Evolutionary conservation across 2,113 vertebrate genomes (phyloP), one percentile per base, ranked within the genome.

Genomic region (Podarcis raffonei): DNA sequence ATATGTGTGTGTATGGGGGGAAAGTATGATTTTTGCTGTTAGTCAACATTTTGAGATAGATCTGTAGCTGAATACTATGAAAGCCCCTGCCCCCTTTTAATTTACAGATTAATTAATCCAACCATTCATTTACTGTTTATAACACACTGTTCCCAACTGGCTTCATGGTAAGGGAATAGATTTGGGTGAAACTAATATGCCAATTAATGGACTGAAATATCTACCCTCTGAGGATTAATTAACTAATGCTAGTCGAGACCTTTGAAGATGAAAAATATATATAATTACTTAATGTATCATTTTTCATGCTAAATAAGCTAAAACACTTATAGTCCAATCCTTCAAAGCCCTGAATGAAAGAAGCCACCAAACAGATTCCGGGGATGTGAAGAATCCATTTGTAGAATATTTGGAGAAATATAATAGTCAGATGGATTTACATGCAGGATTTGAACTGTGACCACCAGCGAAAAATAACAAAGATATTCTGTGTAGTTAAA

Each of bases 201-300:
- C 83, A 89, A 85, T 85, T 89, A 89, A 89, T 89, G 83, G 83
- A 35, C 74, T 84, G 81, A 87, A 78, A 83, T 87, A 30, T 83
- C 85, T 83, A 22, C 35, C 77, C 80, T 62, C 48, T 48, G n/a
- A 42, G 81, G 85, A 90, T 87, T 83, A 87, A 87, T 87, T 76
- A 16, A 1, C 1, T 88, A 65, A 78, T 42, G 65, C 83, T n/a
- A 87, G 35, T n/a, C 7, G 32, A 86, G 80, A 78, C 48, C 89
- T 90, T 71, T 83, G 74, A 90, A 90, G 89, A 90, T 83, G 89
- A 90, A 83, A 83, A 83, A 83, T 78, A 62, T 90, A 86, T 82
- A 82, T 75, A 81, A 85, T 81, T 85, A 89, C 68, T 84, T 85
- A 74, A 2, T 75, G 30, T 88, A 79, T 42, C 71, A 87, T 6